A percentile compares a stretch with the other conserved stretches of the same genome.
Conservation (phyloP, 2,888 invertebrate genomes). For the Netelia inedita region DNA sequence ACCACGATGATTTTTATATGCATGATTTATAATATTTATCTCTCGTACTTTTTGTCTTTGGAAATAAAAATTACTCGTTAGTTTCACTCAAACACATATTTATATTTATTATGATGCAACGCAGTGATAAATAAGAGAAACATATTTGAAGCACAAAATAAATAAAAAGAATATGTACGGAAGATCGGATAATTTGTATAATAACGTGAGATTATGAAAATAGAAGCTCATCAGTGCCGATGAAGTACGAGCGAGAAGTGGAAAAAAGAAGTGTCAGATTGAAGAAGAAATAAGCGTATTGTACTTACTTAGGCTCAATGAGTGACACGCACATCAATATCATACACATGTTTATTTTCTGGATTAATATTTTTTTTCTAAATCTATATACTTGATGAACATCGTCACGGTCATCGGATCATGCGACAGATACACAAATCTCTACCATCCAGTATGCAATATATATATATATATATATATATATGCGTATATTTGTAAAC, state of each 20-base stretch:
- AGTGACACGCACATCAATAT: slow-evolving; percentile 61
- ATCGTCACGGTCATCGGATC: slow-evolving; percentile 24
- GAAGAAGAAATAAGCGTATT: slow-evolving; percentile 62
- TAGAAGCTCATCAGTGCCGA: slow-evolving; percentile 23
- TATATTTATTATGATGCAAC: slow-evolving; percentile 11
- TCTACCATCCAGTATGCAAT: slow-evolving; percentile 13
- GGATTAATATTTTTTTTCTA: slow-evolving; percentile 27
- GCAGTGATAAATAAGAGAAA: not conserved
- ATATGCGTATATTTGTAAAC: not conserved
- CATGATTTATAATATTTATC: slow-evolving; percentile 38
- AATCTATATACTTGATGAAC: slow-evolving; percentile 19
- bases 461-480: not conserved
- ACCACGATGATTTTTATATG: slow-evolving; percentile 49
- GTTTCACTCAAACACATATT: not conserved
- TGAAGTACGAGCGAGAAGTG: slow-evolving; percentile 34
- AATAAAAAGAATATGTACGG: not conserved
- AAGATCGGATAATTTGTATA: slow-evolving; percentile 4
- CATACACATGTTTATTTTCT: slow-evolving; percentile 50
- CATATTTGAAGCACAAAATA: not conserved
- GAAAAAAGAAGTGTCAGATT: slow-evolving; percentile 33
- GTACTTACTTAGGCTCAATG: slow-evolving; percentile 68
- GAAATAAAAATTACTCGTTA: slow-evolving; percentile 24
- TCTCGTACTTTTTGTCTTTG: slow-evolving; percentile 28
- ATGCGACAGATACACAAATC: slow-evolving; percentile 51
- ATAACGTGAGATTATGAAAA: slow-evolving; percentile 20